Conservation (phyloP, 2,888 invertebrate genomes). For the Pyrrhosoma nymphula region DNA sequence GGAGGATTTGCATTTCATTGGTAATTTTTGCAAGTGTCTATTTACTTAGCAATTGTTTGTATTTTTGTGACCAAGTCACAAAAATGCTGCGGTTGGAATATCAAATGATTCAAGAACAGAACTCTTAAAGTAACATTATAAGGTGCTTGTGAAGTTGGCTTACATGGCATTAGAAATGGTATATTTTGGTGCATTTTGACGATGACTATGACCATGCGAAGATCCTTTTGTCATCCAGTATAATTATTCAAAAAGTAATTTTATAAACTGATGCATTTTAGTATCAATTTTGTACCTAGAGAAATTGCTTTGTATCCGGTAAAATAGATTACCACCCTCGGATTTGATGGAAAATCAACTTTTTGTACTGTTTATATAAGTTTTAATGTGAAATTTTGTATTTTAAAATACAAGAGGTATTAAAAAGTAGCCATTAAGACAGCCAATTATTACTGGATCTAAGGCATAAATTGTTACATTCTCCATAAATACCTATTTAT, state of each 20-base stretch:
- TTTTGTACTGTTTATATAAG: conserved; percentile 60
- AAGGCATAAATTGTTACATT: not conserved
- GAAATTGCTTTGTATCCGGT: conserved; percentile 17
- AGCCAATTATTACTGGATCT: not conserved
- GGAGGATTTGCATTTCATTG: conserved; percentile 48
- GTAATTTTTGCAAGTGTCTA: conserved; percentile 39
- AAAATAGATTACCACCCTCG: conserved; percentile 21
- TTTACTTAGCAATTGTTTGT: conserved; percentile 17
- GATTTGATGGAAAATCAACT: conserved; percentile 47
- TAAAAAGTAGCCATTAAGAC: not conserved
- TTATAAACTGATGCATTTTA: conserved; percentile 66
- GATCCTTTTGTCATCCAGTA: conserved; percentile 46
- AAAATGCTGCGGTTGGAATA: not conserved
- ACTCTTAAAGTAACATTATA: conserved; percentile 24
- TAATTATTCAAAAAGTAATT: conserved; percentile 57
- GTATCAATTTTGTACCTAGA: conserved; percentile 50
- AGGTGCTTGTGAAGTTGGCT: conserved; percentile 52
- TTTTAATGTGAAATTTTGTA: conserved; percentile 59
- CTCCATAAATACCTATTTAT: not conserved
- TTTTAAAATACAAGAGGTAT: conserved; percentile 43
- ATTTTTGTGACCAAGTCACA: conserved; percentile 5
- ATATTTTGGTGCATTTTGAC: conserved; percentile 65
- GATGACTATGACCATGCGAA: not conserved
- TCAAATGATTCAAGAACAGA: conserved; percentile 10
- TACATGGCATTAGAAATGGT: conserved; percentile 47